Evolutionary conservation across 2,113 vertebrate genomes (phyloP).

Genomic region (Speoplatyrhinus poulsoni): DNA sequence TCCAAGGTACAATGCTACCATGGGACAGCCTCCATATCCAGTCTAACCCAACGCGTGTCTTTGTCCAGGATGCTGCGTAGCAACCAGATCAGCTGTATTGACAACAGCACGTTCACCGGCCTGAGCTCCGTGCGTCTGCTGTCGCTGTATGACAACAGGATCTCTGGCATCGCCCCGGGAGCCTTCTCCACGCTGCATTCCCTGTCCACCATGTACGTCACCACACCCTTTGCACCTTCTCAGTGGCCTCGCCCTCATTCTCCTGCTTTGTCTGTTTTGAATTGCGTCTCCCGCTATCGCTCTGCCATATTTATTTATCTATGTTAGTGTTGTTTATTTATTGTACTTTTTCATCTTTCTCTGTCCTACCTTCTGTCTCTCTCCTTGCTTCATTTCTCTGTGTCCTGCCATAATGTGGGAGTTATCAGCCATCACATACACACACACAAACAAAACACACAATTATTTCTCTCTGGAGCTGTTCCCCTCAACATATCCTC

Average conservation of each 20-base stretch:
- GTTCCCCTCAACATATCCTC: constrained; percentile 46
- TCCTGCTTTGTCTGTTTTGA: neutral
- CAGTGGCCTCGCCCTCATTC: neutral
- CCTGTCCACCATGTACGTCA: constrained; percentile 94
- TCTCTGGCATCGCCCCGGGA: constrained; percentile 91
- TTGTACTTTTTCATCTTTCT: constrained; percentile 2
- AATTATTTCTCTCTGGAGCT: constrained; percentile 31
- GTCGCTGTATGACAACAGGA: constrained; percentile 95
- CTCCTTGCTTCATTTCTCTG: constrained; percentile 16
- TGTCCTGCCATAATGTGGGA: constrained; percentile 12
- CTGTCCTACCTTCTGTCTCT: neutral
- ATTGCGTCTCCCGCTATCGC: constrained; percentile 5
- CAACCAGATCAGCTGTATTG: constrained; percentile 93
- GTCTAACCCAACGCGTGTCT: constrained; percentile 11
- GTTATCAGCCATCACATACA: constrained; percentile 3
- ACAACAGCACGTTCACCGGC: constrained; percentile 92
- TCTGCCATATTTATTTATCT: neutral
- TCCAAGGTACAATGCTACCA: neutral
- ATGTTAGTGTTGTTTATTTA: neutral
- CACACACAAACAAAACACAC: constrained; percentile 21
- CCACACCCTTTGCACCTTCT: neutral
- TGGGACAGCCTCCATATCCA: neutral
- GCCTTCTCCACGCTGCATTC: constrained; percentile 95
- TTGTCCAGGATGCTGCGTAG: constrained; percentile 90
- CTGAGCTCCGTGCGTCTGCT: constrained; percentile 93